Evolutionary conservation across 2,888 invertebrate genomes (phyloP), one percentile per base, ranked within the genome.

Genomic region (Eupithecia insigniata): DNA sequence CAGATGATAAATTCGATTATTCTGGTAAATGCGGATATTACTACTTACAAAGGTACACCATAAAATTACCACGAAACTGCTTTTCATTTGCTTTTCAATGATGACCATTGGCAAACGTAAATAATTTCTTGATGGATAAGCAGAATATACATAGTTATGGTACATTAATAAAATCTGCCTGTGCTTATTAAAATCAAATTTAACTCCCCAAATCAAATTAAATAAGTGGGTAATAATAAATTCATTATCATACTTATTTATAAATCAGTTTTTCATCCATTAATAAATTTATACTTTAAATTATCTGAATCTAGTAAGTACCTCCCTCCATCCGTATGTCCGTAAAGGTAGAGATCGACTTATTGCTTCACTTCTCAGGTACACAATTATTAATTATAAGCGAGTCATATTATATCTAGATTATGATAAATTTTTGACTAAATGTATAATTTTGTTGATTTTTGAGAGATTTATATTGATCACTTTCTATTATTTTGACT

Each of bases 21-120:
- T 2, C 30, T 62, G 66, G 66, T 71, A 10, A 30, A 12, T 36
- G 69, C 72, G 74, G 72, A 70, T 76, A 36, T 62, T 3, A 12
- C 62, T 14, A 34, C 30, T 34, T 22, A n/a, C 30, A 30, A 8
- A n/a, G n/a, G 61, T 62, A 34, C 34, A 39, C 14, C 22, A 14
- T 4, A 22, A 26, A 0, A 36, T 34, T 12, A 12, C 30, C 18
- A 62, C 34, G 16, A 6, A 8, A n/a, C 30, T 34, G 16, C 22
- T 36, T 14, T 2, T 64, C 75, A 78, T 85, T 81, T 46, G 32
- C 60, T 73, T 77, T 72, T 83, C 84, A 83, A 86, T 86, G 77
- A 70, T 87, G 71, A 71, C 71, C 81, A 86, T 86, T 84, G 83
- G 72, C 67, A 73, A 64, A 72, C 72, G 81, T 76, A 81, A 86